Conservation (phyloP, 1,140 invertebrate species). For the Macrosteles quadrilineatus region DNA sequence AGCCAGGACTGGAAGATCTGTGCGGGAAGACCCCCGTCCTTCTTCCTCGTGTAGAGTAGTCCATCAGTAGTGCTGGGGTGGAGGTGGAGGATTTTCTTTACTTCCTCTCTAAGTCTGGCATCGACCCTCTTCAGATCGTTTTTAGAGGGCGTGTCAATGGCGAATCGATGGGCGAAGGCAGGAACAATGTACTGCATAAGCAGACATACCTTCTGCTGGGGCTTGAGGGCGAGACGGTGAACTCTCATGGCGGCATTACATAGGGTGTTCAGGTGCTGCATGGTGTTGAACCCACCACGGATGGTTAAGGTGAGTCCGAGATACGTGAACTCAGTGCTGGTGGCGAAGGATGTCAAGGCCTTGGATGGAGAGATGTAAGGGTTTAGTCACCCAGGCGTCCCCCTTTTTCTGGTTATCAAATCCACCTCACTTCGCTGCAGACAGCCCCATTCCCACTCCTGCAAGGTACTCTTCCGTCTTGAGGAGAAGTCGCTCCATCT, state of each 20-base stretch:
- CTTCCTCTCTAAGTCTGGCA: neutral
- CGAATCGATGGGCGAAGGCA: neutral
- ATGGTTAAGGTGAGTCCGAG: no score
- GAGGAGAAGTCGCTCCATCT: neutral
- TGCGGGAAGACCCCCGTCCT: constrained; percentile 23
- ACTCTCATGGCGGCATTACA: neutral
- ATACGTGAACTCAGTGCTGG: neutral
- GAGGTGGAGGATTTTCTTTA: constrained; percentile 27
- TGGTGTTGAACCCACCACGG: no score
- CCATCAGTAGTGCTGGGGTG: constrained; percentile 14
- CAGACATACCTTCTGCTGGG: constrained; percentile 29
- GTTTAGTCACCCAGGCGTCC: neutral
- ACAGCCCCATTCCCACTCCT: neutral
- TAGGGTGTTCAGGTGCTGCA: neutral
- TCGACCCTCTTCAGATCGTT: no score
- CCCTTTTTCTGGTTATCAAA: neutral
- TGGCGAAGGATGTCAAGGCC: neutral
- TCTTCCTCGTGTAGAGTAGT: constrained; percentile 22
- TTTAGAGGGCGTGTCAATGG: neutral
- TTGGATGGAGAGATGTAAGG: neutral
- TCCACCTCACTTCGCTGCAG: neutral
- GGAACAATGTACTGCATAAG: constrained; percentile 19
- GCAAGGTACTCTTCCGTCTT: neutral
- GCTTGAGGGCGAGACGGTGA: constrained; percentile 14
- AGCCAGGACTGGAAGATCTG: neutral